Evolutionary conservation across 2,797 vertebrate genomes (phyloP).

Genomic region (Chelon auratus): DNA sequence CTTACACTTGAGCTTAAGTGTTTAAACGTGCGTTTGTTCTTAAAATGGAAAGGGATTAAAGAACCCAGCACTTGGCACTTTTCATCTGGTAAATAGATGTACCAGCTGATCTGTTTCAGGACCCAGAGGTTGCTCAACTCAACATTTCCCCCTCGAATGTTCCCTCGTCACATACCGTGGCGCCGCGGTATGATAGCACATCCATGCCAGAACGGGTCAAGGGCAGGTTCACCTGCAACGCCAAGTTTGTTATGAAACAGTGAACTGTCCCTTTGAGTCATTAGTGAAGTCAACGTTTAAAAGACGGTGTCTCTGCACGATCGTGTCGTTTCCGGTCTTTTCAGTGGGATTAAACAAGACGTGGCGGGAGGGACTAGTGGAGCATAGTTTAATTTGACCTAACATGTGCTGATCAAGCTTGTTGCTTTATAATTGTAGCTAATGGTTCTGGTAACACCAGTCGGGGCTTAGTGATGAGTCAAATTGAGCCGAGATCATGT

Average conservation of each 20-base stretch:
- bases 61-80: no score
- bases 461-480: no score
- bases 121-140: neutral
- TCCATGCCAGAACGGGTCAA: neutral
- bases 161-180: neutral
- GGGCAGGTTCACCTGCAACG: slow-evolving; percentile 13
- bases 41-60: no score
- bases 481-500: neutral
- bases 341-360: neutral
- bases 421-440: neutral
- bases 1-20: no score
- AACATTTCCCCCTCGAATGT: neutral
- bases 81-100: no score
- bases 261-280: neutral
- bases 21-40: no score
- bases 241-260: slow-evolving; percentile 3
- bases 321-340: no score
- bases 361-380: neutral
- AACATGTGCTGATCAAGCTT: neutral
- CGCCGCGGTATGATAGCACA: neutral
- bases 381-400: neutral
- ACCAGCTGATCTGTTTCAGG: neutral
- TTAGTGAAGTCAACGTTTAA: neutral
- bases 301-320: no score
- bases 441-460: slow-evolving; percentile 1